Conservation (phyloP, 2,888 invertebrate genomes). For the Aethes cnicana region DNA sequence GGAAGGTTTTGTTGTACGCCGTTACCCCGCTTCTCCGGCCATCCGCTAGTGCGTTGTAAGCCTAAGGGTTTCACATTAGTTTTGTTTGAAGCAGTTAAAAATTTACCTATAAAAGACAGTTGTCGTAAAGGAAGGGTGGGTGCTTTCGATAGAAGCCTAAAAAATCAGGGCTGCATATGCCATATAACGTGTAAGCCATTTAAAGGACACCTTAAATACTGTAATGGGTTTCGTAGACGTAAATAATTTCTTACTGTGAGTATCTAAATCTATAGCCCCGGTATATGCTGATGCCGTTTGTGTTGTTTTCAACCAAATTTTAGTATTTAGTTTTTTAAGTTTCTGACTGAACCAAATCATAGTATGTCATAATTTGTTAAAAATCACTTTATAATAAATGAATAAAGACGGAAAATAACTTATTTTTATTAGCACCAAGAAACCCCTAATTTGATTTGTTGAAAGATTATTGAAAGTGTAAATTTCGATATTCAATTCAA, state of each 20-base stretch:
- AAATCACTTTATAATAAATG: slow-evolving; percentile 73
- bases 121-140: no score
- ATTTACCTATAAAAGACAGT: no score
- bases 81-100: no score
- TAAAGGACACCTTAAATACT: slow-evolving; percentile 39
- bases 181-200: slow-evolving; percentile 63
- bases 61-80: no score
- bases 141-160: slow-evolving; percentile 38
- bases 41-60: no score
- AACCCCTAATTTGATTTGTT: no score
- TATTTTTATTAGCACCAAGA: slow-evolving; percentile 43
- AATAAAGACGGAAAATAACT: slow-evolving; percentile 57
- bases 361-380: slow-evolving; percentile 74
- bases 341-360: slow-evolving; percentile 81
- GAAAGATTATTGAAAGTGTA: no score
- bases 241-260: slow-evolving; percentile 36
- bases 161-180: slow-evolving; percentile 58
- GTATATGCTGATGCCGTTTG: slow-evolving; percentile 51
- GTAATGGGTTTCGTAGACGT: slow-evolving; percentile 10
- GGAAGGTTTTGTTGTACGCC: no score
- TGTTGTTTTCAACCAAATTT: slow-evolving; percentile 70
- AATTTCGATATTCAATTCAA: no score
- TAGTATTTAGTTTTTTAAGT: slow-evolving; percentile 79
- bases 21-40: no score
- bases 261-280: slow-evolving; percentile 47